These are phyloP conservation scores for Chauna torquata DNA, from an alignment of 2,113 vertebrate species.

Conservation along the genomic window DNA sequence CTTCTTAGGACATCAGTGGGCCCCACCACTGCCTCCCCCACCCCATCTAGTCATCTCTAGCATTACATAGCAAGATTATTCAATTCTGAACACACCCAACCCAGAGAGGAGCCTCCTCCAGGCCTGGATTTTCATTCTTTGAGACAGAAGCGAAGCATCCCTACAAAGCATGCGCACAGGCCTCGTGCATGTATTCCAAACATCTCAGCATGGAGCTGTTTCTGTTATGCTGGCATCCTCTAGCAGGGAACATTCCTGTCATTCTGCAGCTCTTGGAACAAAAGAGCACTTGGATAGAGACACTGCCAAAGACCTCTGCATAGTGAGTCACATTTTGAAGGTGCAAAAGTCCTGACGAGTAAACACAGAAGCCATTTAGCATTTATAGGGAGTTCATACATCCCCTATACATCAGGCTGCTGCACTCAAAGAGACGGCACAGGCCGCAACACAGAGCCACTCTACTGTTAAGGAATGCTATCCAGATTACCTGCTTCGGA, in stretches of 20 bases:
- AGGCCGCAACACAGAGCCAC: neutral
- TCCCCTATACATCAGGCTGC: neutral
- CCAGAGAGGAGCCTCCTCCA: slow-evolving; percentile 49
- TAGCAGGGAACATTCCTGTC: slow-evolving; percentile 42
- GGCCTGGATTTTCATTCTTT: slow-evolving; percentile 59
- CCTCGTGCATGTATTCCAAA: neutral
- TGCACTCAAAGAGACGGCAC: neutral
- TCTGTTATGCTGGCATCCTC: slow-evolving; percentile 12
- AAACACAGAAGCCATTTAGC: neutral
- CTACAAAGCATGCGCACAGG: neutral
- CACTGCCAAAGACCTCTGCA: slow-evolving; percentile 26
- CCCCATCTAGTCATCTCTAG: slow-evolving; percentile 62
- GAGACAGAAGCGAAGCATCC: neutral
- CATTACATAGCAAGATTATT: slow-evolving; percentile 64
- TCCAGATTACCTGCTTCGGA: neutral
- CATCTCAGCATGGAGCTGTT: neutral
- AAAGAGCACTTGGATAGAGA: slow-evolving; percentile 15
- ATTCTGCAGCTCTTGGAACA: slow-evolving; percentile 39
- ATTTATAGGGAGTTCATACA: neutral
- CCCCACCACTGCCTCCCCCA: slow-evolving; percentile 54
- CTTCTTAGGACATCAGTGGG: slow-evolving; percentile 36
- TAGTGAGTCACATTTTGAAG: slow-evolving; percentile 40
- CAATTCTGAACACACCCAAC: slow-evolving; percentile 61
- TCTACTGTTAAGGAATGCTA: neutral
- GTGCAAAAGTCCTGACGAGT: neutral